Evolutionary conservation across 2,888 invertebrate genomes (phyloP).

Genomic region (Campoplex nolae): DNA sequence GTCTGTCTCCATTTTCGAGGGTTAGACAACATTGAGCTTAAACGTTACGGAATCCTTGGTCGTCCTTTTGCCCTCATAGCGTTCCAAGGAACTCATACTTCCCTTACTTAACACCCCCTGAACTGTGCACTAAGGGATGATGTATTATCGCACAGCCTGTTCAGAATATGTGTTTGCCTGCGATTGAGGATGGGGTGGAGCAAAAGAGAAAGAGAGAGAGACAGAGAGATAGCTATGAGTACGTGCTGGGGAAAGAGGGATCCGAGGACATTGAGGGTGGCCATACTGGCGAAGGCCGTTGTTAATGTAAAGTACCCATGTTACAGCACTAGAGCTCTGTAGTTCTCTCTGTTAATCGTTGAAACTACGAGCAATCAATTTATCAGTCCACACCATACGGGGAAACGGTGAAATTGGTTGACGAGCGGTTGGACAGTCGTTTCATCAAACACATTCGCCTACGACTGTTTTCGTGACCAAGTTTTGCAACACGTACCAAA

Average conservation of each 20-base stretch:
- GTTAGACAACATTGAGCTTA: conserved; percentile 84
- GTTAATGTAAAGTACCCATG: conserved; percentile 68
- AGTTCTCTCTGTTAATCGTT: conserved; percentile 65
- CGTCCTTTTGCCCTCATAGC: conserved; percentile 39
- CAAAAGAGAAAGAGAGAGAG: conserved; percentile 4
- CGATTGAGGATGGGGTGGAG: conserved; percentile 19
- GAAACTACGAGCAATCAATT: conserved; percentile 70
- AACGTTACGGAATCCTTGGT: conserved; percentile 80
- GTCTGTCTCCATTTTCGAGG: conserved; percentile 67
- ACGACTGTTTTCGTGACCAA: conserved; percentile 41
- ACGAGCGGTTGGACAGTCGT: conserved; percentile 65
- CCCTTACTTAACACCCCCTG: conserved; percentile 18
- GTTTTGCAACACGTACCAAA: conserved; percentile 28
- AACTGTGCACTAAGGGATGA: conserved; percentile 78
- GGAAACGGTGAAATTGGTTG: conserved; percentile 42
- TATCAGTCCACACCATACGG: conserved; percentile 60
- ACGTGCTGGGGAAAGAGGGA: conserved; percentile 42
- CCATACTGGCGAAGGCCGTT: conserved; percentile 44
- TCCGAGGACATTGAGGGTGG: conserved; percentile 41
- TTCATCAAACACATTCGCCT: conserved; percentile 62
- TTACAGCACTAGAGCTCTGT: conserved; percentile 53
- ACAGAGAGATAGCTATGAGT: conserved; percentile 7
- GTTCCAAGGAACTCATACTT: conserved; percentile 62
- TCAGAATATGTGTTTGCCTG: conserved; percentile 74
- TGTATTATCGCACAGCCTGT: conserved; percentile 82